Evolutionary conservation across 2,113 vertebrate genomes (phyloP).

Genomic region (Emydura subglobosa): DNA sequence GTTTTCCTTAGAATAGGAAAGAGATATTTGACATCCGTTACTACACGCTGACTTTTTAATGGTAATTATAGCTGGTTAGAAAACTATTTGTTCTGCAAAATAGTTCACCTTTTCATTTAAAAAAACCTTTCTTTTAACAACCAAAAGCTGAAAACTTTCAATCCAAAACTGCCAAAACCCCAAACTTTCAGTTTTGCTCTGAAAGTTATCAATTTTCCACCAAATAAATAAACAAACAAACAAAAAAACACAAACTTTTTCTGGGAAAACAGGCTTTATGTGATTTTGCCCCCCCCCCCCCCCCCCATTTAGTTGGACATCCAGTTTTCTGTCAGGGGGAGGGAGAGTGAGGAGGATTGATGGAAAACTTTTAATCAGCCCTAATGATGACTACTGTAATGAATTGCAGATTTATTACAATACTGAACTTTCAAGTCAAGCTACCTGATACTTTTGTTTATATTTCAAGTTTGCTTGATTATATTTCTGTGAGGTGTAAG

Average conservation of each 20-base stretch:
- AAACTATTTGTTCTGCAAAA: not conserved
- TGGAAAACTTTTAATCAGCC: not conserved
- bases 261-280: not conserved
- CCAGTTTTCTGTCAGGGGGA: too few relatives aligned
- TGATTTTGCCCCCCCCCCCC: fast-evolving
- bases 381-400: not conserved
- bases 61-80: not conserved
- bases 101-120: not conserved
- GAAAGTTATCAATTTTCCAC: not conserved
- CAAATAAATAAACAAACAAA: not conserved
- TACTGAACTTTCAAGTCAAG: not conserved
- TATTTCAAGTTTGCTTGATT: not conserved
- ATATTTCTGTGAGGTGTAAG: not conserved
- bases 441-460: not conserved
- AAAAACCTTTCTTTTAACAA: not conserved
- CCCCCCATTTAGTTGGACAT: not conserved
- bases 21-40: not conserved
- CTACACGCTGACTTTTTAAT: not conserved
- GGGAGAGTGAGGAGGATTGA: not conserved
- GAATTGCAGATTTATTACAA: not conserved
- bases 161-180: not conserved
- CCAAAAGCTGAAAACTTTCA: not conserved
- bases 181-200: not conserved
- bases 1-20: not conserved
- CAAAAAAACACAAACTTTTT: not conserved